Percentiles rank a stretch among this genome's conserved stretches.
Conservation (phyloP, 2,113 vertebrate genomes). For the Melanotaenia duboulayi region DNA sequence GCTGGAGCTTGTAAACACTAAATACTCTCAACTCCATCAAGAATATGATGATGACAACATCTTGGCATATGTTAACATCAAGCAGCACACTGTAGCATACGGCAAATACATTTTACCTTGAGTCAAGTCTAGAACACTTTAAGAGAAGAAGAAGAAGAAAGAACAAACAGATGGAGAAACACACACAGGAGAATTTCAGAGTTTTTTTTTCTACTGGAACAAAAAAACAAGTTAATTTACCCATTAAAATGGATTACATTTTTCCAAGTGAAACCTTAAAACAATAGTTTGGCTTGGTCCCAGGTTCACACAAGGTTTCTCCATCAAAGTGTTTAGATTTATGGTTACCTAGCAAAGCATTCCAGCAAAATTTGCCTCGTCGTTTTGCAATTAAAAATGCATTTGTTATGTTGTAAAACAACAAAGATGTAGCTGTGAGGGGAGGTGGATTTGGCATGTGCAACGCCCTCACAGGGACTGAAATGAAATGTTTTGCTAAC, state of each 20-base stretch:
- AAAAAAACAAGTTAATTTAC: not conserved
- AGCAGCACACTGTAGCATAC: not conserved
- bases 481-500: not conserved
- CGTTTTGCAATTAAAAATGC: not conserved
- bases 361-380: not conserved
- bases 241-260: not conserved
- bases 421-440: not conserved
- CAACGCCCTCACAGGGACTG: not conserved
- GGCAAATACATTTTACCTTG: not conserved
- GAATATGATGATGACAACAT: slow-evolving; percentile 6
- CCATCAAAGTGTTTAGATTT: not conserved
- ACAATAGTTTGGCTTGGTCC: not conserved
- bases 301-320: not conserved
- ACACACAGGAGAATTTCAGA: not conserved
- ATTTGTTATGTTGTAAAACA: not conserved
- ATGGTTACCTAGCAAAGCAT: not conserved
- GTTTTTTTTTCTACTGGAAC: not conserved
- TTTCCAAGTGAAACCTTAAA: not conserved
- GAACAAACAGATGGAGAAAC: not conserved
- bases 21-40: slow-evolving; percentile 10
- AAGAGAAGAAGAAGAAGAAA: not conserved
- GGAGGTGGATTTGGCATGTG: not conserved
- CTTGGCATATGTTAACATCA: slow-evolving; percentile 13
- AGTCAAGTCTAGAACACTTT: not conserved
- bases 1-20: slow-evolving; percentile 14